phyloP scores from a whole-genome alignment of 2,113 vertebrate genomes.

The Corythaixoides concolor region DNA sequence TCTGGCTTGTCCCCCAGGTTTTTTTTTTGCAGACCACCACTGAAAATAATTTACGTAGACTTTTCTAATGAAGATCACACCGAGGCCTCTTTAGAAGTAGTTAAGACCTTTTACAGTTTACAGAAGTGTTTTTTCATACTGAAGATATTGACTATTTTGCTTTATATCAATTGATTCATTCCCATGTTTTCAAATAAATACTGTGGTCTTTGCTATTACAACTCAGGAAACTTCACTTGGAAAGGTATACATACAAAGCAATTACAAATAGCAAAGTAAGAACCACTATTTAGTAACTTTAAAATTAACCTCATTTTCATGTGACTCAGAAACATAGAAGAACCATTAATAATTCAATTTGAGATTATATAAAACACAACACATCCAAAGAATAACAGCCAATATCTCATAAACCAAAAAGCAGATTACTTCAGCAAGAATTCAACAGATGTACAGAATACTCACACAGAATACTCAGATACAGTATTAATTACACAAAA shows the following conservation, averaged over 20 bases:
- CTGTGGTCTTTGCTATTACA: neutral
- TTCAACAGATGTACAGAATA: neutral
- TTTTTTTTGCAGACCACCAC: neutral
- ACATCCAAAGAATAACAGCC: neutral
- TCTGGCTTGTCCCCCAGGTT: neutral
- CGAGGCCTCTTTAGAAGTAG: neutral
- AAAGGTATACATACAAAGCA: neutral
- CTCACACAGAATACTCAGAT: neutral
- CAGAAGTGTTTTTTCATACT: neutral
- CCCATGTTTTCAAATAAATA: neutral
- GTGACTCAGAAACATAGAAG: neutral
- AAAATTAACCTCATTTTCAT: neutral
- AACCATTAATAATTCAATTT: neutral
- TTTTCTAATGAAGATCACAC: neutral
- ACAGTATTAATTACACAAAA: neutral
- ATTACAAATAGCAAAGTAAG: neutral
- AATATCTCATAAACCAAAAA: neutral
- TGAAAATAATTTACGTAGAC: neutral
- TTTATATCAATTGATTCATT: neutral
- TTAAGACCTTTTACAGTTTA: neutral
- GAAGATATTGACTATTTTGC: neutral
- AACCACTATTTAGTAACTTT: neutral
- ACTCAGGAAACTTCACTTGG: neutral
- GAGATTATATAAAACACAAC: neutral
- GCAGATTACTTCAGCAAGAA: neutral